These are phyloP conservation scores for Bergia puertoricense DNA, from an alignment of 92 coral and sea anemone species.

Conservation along the genomic window DNA sequence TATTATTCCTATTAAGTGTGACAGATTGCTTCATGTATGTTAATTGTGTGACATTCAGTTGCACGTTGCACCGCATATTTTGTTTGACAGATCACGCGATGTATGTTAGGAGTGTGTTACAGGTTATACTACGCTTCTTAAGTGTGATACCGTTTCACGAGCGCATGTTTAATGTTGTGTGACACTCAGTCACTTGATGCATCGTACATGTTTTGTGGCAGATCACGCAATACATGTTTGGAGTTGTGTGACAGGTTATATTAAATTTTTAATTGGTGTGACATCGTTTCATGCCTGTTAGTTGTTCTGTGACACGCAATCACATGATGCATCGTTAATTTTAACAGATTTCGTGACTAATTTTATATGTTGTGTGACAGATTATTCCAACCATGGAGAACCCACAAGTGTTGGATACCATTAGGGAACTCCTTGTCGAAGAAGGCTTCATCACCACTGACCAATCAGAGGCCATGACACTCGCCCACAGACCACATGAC, in stretches of 20 bases:
- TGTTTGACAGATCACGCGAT: background rate
- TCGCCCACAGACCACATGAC: constrained; percentile 8
- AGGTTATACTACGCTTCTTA: background rate
- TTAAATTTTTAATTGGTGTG: background rate
- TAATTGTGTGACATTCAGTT: background rate
- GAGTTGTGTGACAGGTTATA: background rate
- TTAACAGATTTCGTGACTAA: background rate
- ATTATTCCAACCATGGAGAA: constrained; percentile 96
- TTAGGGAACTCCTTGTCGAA: constrained; percentile 63
- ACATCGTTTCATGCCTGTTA: background rate
- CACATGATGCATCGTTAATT: background rate
- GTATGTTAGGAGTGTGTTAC: background rate
- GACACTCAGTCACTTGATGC: background rate
- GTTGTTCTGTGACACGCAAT: background rate
- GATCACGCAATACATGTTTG: background rate
- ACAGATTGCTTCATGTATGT: background rate
- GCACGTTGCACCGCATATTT: background rate
- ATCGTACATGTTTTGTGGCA: background rate
- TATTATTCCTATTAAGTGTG: background rate
- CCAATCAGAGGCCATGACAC: constrained; percentile 42
- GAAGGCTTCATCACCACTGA: constrained; percentile 55
- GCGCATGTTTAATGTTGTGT: background rate
- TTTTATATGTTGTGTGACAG: constrained; percentile 50
- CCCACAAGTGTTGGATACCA: constrained; percentile 82
- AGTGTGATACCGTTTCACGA: background rate